Conservation (phyloP, 2,797 vertebrate species). For the Enteromius radiatus region DNA sequence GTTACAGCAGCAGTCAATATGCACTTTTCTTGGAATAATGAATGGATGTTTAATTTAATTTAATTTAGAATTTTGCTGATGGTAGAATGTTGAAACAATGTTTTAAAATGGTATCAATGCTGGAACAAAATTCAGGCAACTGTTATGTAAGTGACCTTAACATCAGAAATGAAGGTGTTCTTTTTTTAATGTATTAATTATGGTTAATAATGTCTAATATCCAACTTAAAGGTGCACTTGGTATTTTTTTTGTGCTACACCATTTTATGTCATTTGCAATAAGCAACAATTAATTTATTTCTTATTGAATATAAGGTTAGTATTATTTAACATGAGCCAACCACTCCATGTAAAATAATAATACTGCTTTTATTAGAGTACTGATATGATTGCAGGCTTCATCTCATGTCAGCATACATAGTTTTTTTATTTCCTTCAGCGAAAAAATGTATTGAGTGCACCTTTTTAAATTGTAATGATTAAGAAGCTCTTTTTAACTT, state of each 20-base stretch:
- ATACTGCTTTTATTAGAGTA: not conserved
- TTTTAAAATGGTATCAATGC: conserved; percentile 53
- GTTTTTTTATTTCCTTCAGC: not conserved
- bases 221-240: not conserved
- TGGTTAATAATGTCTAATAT: conserved; percentile 39
- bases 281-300: not conserved
- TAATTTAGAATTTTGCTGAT: not conserved
- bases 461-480: conserved; percentile 21
- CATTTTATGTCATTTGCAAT: not conserved
- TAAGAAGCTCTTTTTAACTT: not conserved
- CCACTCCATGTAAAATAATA: not conserved
- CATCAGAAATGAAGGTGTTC: conserved; percentile 48
- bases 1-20: not conserved
- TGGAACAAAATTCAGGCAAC: conserved; percentile 56
- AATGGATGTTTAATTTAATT: conserved; percentile 10
- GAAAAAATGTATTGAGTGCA: not conserved
- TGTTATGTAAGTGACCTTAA: conserved; percentile 68
- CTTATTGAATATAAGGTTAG: not conserved
- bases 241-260: not conserved
- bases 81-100: not conserved
- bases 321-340: not conserved
- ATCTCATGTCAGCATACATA: not conserved
- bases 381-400: not conserved
- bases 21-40: conserved; percentile 31
- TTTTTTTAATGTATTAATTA: conserved; percentile 39